A percentile compares a stretch with the other conserved stretches of the same genome.
phyloP scores from a whole-genome alignment of 2,888 invertebrate genomes.

The Drosophila nigricruria region DNA sequence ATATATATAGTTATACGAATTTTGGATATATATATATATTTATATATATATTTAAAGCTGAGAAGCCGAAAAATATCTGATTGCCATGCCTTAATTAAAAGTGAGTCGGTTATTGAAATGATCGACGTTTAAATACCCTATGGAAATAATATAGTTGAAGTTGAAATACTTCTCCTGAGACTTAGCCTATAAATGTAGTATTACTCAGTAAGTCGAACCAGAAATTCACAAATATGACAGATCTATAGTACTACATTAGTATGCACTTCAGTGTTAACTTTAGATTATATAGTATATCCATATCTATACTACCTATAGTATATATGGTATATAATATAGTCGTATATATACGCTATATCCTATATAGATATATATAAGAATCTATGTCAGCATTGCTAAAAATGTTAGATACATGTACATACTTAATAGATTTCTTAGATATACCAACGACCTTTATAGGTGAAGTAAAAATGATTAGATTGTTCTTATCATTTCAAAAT shows the following conservation, averaged over 20 bases:
- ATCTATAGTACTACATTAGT: background rate
- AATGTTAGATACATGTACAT: background rate
- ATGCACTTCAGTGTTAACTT: background rate
- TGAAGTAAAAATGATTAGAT: conserved; percentile 1
- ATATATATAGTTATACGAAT: background rate
- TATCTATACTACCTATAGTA: background rate
- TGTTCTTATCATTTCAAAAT: background rate
- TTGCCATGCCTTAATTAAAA: background rate
- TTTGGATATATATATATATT: background rate
- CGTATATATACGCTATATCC: background rate
- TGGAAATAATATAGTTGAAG: background rate
- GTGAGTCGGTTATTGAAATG: background rate
- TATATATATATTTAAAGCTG: background rate
- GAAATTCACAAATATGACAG: background rate
- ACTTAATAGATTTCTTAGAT: background rate
- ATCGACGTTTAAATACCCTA: background rate
- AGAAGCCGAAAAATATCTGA: background rate
- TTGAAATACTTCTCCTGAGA: background rate
- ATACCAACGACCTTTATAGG: background rate
- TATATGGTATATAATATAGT: background rate
- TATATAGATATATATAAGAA: background rate
- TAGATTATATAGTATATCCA: background rate
- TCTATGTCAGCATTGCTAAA: background rate
- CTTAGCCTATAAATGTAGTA: background rate
- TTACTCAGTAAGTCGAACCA: background rate